Percentiles rank a stretch among this genome's conserved stretches.
These are phyloP conservation scores for Hippoglossus stenolepis DNA, from an alignment of 2,113 vertebrate genomes.

Conservation along the genomic window DNA sequence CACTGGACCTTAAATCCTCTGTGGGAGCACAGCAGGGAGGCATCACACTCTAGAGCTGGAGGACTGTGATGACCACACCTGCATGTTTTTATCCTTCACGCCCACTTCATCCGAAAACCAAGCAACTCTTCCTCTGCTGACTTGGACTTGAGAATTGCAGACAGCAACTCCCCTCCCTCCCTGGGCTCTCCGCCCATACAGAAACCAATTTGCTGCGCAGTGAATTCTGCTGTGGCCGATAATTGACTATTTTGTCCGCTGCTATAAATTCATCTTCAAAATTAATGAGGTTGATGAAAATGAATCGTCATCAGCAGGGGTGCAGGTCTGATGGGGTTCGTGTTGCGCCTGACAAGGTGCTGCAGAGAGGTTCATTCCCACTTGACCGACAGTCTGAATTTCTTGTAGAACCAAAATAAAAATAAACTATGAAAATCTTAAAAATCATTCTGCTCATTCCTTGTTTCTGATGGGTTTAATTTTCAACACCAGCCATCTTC, in stretches of 20 bases:
- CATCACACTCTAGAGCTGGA: not conserved
- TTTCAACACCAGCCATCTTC: slow-evolving; percentile 19
- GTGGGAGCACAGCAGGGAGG: not conserved
- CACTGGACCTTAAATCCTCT: slow-evolving; percentile 28
- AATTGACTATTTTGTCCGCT: slow-evolving; percentile 80
- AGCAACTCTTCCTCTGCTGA: slow-evolving; percentile 36
- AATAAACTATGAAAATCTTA: not conserved
- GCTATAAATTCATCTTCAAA: slow-evolving; percentile 80
- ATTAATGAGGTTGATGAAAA: slow-evolving; percentile 81
- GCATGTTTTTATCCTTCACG: slow-evolving; percentile 28
- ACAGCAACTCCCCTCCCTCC: slow-evolving; percentile 18
- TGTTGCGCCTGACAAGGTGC: slow-evolving; percentile 53
- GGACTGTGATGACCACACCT: slow-evolving; percentile 31
- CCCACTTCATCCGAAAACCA: slow-evolving; percentile 33
- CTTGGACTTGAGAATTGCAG: slow-evolving; percentile 31
- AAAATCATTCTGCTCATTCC: not conserved
- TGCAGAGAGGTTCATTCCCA: slow-evolving; percentile 28
- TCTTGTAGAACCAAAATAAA: not conserved
- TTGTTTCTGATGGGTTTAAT: slow-evolving; percentile 30
- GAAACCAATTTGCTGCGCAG: slow-evolving; percentile 80
- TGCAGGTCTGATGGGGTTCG: slow-evolving; percentile 38
- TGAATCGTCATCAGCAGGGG: slow-evolving; percentile 57
- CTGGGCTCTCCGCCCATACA: slow-evolving; percentile 54
- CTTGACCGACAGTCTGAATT: slow-evolving; percentile 24
- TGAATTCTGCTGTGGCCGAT: slow-evolving; percentile 71